A percentile compares a stretch with the other conserved stretches of the same genome.
Conservation (phyloP, 2,888 invertebrate species). For the Clitarchus hookeri region DNA sequence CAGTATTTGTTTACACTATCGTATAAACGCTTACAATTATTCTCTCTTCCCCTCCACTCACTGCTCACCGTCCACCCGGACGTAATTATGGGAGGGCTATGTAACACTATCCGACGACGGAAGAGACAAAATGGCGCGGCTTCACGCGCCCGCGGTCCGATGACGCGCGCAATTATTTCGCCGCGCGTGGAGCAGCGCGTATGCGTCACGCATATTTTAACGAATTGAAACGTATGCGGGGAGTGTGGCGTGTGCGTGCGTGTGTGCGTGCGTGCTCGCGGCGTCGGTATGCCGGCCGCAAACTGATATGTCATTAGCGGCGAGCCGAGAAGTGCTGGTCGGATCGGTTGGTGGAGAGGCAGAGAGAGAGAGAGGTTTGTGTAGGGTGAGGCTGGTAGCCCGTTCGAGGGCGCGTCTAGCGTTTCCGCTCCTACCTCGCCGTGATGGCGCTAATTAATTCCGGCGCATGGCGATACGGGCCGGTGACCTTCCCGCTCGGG, state of each 20-base stretch:
- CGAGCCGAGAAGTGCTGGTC: neutral
- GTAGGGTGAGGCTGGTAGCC: neutral
- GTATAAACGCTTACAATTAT: neutral
- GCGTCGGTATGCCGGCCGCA: neutral
- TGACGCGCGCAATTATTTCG: neutral
- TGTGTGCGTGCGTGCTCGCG: neutral
- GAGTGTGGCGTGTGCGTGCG: neutral
- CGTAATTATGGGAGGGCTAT: neutral
- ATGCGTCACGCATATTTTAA: conserved; percentile 8
- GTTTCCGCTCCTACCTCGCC: neutral
- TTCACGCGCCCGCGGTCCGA: too few species aligned
- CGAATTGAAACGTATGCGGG: neutral
- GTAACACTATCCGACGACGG: neutral
- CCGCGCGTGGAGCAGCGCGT: neutral
- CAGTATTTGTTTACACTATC: neutral
- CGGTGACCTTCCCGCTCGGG: neutral
- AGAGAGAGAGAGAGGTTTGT: neutral
- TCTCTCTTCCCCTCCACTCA: neutral
- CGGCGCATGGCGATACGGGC: neutral
- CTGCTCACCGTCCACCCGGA: neutral
- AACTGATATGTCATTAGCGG: conserved; percentile 14
- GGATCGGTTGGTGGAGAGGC: too few species aligned
- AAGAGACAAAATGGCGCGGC: neutral
- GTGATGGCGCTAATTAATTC: conserved; percentile 5
- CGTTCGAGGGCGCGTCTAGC: neutral